phyloP scores from a whole-genome alignment of 92 coral and sea anemone genomes.

The Zoanthus sociatus region DNA sequence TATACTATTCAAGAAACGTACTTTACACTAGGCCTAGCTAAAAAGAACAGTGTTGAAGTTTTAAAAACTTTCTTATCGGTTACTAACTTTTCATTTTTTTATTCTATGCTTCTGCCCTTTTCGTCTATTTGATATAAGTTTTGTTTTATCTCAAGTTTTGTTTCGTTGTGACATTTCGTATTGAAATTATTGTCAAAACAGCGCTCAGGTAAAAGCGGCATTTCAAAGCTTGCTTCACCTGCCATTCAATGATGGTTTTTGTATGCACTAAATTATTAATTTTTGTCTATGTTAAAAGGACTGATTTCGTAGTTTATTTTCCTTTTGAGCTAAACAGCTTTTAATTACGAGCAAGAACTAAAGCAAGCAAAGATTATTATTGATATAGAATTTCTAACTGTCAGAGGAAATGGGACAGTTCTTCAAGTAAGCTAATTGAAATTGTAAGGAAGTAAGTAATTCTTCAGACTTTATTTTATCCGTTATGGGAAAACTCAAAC shows the following conservation, averaged over 20 bases:
- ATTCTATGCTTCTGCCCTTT: background rate
- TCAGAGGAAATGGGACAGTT: slow-evolving; percentile 47
- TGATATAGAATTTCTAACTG: slow-evolving; percentile 43
- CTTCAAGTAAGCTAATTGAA: slow-evolving; percentile 49
- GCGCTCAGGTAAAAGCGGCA: slow-evolving; percentile 39
- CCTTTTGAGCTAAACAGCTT: slow-evolving; percentile 50
- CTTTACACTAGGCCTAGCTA: background rate
- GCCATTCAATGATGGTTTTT: slow-evolving; percentile 32
- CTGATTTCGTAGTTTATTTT: slow-evolving; percentile 44
- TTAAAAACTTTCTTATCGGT: too few relatives aligned
- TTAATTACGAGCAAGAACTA: slow-evolving; percentile 54
- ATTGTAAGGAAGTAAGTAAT: slow-evolving; percentile 22
- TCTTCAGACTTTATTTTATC: slow-evolving; percentile 22
- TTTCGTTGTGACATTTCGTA: slow-evolving; percentile 37
- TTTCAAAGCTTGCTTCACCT: slow-evolving; percentile 45
- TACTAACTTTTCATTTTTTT: background rate
- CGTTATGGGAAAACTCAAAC: background rate
- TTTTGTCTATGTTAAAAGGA: slow-evolving; percentile 45
- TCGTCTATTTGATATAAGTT: background rate
- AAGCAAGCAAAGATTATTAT: slow-evolving; percentile 40
- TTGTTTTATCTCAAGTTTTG: slow-evolving; percentile 33
- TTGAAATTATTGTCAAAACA: slow-evolving; percentile 47
- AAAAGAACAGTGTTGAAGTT: background rate
- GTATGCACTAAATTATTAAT: slow-evolving; percentile 44
- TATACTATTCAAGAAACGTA: background rate